Conservation (phyloP, 2,113 vertebrate species). For the Xiphophorus hellerii region DNA sequence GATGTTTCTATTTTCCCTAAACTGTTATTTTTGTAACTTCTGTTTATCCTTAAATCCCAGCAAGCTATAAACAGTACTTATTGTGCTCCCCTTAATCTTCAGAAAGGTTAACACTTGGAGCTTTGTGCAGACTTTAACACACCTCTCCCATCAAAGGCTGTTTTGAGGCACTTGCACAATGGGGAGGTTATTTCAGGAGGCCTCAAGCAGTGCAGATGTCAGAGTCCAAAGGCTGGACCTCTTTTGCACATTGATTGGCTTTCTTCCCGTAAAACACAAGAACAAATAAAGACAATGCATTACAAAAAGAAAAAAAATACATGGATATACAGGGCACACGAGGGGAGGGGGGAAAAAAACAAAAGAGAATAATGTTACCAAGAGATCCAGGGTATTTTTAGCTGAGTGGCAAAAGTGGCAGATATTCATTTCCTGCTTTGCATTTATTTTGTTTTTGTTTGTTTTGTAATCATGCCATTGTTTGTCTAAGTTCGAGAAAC, state of each 20-base stretch:
- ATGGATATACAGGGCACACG: too few relatives aligned
- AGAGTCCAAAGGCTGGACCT: slow-evolving; percentile 46
- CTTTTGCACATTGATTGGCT: slow-evolving; percentile 13
- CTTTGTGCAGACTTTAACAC: slow-evolving; percentile 24
- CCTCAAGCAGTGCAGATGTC: slow-evolving; percentile 52
- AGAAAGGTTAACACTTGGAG: slow-evolving; percentile 16
- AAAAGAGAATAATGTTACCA: neutral
- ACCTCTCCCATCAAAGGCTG: slow-evolving; percentile 54
- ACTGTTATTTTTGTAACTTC: neutral
- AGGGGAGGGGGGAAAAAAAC: too few relatives aligned
- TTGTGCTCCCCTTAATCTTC: neutral
- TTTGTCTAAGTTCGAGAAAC: neutral
- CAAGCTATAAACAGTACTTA: slow-evolving; percentile 12
- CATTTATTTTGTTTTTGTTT: neutral
- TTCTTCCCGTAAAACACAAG: neutral
- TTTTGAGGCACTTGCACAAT: slow-evolving; percentile 63
- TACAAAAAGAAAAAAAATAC: neutral
- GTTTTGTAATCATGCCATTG: slow-evolving; percentile 4
- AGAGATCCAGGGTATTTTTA: neutral
- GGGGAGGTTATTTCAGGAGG: slow-evolving; percentile 65
- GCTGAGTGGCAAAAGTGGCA: neutral
- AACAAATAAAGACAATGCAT: neutral
- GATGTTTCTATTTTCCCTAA: neutral
- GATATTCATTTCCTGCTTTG: neutral
- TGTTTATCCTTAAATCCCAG: slow-evolving; percentile 1